Evolutionary conservation across 1,140 invertebrate species (phyloP), one percentile per base, ranked within the genome.

Genomic region (Drosophila rhopaloa): DNA sequence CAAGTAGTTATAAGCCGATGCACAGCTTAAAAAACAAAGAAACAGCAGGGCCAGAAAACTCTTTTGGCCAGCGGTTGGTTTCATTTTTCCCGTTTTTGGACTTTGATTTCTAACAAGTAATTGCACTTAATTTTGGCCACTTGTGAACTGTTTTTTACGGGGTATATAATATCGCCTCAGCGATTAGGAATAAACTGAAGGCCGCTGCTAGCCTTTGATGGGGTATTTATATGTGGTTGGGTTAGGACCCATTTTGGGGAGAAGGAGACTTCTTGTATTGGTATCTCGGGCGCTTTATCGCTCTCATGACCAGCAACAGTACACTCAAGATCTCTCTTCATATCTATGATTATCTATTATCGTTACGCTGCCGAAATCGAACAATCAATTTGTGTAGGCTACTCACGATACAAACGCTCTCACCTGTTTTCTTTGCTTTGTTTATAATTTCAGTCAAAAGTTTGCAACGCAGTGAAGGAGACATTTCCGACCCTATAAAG

Each of bases 1-100:
- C 37, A 92, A 65, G 32, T 88, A 84, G 55, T 91, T 91, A 38
- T 82, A 92, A 29, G 89, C 79, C 7, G 76, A 61, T 3, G 70
- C 76, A 29, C 54, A 71, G 68, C 84, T 84, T 51, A 88, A 48
- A 40, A 89, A 53, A 27, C 79, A 16, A 10, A 82, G 19, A 11
- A 88, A 8, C 9, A 79, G 24, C 3, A 86, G 14, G n/a, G 54
- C 59, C 7, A 58, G 10, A 5, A 79, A 76, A 82, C 83, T 47
- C 8, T 83, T 88, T 79, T 62, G 74, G 41, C 44, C 55, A 61
- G n/a, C n/a, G n/a, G 44, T 47, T 13, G 8, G 19, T 43, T 35
- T 13, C 76, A 72, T 72, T 32, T 41, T 68, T 32, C 2, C n/a
- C 7, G 32, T 74, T n/a, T 40, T 4, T 1, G 4, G 35, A 32